Conservation (phyloP, 1,140 invertebrate species). For the Melipona quadrifasciata region DNA sequence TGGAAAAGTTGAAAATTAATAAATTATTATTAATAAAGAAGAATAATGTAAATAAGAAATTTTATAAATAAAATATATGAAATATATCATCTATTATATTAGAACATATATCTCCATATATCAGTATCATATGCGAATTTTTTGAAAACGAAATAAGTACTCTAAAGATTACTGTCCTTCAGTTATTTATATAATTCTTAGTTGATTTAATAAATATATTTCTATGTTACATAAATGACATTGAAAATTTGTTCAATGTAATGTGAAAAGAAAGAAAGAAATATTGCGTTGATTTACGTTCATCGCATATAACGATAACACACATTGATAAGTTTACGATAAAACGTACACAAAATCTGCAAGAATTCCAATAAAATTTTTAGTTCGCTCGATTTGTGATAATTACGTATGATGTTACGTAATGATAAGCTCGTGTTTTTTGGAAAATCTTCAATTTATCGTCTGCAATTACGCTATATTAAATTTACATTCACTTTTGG, state of each 20-base stretch:
- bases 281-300: conserved; percentile 36
- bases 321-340: conserved; percentile 48
- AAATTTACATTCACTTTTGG: neutral
- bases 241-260: neutral
- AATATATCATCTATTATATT: neutral
- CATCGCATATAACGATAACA: conserved; percentile 39
- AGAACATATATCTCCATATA: too few relatives aligned
- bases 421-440: neutral
- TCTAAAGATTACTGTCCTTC: neutral
- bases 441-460: conserved; percentile 49
- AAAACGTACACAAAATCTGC: conserved; percentile 31
- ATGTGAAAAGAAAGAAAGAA: conserved; percentile 27
- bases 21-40: neutral
- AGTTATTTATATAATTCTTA: neutral
- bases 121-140: too few relatives aligned
- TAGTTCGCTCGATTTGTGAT: neutral
- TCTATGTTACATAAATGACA: neutral
- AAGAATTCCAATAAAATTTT: conserved; percentile 19
- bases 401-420: conserved; percentile 10
- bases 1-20: neutral
- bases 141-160: neutral
- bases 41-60: neutral
- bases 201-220: neutral
- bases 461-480: too few relatives aligned
- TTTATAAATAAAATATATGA: neutral